These are phyloP conservation scores for Melanocharis versteri DNA, from an alignment of 2,113 vertebrate genomes.

Conservation along the genomic window DNA sequence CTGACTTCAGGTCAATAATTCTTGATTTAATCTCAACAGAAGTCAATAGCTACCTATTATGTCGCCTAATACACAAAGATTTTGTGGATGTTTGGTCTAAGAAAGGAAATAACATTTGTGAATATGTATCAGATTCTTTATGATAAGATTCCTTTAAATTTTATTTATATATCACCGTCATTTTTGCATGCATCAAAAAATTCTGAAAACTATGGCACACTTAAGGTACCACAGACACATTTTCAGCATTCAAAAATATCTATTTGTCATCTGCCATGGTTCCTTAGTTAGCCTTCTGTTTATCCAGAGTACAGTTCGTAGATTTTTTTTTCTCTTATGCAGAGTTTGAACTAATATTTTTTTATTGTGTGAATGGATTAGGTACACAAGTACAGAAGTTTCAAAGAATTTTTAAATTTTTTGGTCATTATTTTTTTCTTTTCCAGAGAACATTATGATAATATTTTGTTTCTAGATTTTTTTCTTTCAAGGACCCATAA, in stretches of 20 bases:
- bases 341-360: neutral
- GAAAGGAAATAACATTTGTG: neutral
- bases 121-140: neutral
- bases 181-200: neutral
- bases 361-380: neutral
- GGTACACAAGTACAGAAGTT: neutral
- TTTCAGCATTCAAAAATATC: neutral
- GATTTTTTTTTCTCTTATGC: neutral
- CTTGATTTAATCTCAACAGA: neutral
- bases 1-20: conserved; percentile 34
- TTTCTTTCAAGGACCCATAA: neutral
- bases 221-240: neutral
- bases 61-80: neutral
- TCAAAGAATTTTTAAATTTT: neutral
- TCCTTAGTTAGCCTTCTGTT: neutral
- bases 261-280: neutral
- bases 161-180: neutral
- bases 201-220: neutral
- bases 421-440: neutral
- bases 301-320: neutral
- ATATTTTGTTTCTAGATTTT: neutral
- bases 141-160: neutral
- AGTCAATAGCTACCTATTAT: conserved; percentile 1
- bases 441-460: neutral
- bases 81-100: neutral